Evolutionary conservation across 2,888 invertebrate genomes (phyloP).

Genomic region (Spilosoma lubricipeda): DNA sequence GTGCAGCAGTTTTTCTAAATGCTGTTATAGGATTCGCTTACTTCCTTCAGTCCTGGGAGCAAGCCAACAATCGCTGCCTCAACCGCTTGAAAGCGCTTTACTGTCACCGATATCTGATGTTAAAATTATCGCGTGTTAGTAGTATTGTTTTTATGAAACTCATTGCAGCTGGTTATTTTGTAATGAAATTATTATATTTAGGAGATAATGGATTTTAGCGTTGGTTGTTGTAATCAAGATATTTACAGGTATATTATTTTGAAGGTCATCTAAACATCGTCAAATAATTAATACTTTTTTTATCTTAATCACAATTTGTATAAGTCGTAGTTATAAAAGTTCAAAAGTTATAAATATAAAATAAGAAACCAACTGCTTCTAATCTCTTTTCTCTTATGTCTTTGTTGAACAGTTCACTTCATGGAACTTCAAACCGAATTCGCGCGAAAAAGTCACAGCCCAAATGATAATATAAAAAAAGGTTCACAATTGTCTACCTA

Average conservation of each 20-base stretch:
- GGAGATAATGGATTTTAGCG: background rate
- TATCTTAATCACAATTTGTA: background rate
- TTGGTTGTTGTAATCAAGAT: background rate
- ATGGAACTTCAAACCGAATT: slow-evolving; percentile 15
- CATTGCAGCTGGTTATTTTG: background rate
- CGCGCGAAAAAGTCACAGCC: slow-evolving; percentile 46
- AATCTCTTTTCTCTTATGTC: background rate
- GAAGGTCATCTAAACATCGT: background rate
- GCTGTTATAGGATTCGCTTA: background rate
- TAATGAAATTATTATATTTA: background rate
- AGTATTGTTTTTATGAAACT: background rate
- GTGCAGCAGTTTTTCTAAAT: background rate
- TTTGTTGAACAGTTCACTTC: background rate
- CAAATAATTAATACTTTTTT: background rate
- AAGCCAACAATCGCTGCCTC: background rate
- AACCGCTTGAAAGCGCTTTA: background rate
- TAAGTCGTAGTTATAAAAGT: background rate
- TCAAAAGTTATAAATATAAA: background rate
- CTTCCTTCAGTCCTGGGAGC: background rate
- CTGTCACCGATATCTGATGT: background rate
- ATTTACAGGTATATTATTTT: background rate
- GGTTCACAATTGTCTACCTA: slow-evolving; percentile 52
- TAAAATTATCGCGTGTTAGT: background rate
- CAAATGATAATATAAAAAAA: slow-evolving; percentile 36
- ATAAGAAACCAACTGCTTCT: background rate